Percentiles rank a stretch among this genome's conserved stretches.
Conservation (phyloP, 2,113 vertebrate species). For the Chroicocephalus ridibundus region DNA sequence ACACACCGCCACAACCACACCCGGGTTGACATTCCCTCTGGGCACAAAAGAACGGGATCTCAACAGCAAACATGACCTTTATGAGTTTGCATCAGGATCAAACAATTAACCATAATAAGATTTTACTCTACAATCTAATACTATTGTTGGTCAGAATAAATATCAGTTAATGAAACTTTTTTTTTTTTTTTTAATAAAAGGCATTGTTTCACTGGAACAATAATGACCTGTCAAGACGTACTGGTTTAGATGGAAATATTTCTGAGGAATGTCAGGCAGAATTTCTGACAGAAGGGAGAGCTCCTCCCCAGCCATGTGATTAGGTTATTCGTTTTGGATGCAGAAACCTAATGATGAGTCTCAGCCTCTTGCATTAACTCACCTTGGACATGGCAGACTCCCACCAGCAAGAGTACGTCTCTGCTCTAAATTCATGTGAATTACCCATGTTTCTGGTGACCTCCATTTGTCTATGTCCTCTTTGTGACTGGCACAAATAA, state of each 20-base stretch:
- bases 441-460: not conserved
- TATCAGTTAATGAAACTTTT: not conserved
- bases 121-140: constrained; percentile 12
- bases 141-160: constrained; percentile 5
- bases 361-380: not conserved
- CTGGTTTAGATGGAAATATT: not conserved
- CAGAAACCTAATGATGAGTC: not conserved
- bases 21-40: not conserved
- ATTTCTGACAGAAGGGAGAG: not conserved
- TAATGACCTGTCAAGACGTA: not conserved
- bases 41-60: constrained; percentile 29
- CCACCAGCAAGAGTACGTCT: not conserved
- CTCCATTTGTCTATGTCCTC: not conserved
- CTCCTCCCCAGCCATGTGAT: not conserved
- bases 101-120: constrained; percentile 43
- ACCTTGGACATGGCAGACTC: not conserved
- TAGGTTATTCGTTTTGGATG: not conserved
- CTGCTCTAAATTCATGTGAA: not conserved
- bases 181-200: not conserved
- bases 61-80: constrained; percentile 54
- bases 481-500: fast-evolving
- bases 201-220: not conserved
- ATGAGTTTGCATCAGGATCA: constrained; percentile 41
- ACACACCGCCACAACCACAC: not conserved
- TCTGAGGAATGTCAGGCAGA: not conserved